Evolutionary conservation across 2,113 vertebrate species (phyloP).

Genomic region (Colinus virginianus): DNA sequence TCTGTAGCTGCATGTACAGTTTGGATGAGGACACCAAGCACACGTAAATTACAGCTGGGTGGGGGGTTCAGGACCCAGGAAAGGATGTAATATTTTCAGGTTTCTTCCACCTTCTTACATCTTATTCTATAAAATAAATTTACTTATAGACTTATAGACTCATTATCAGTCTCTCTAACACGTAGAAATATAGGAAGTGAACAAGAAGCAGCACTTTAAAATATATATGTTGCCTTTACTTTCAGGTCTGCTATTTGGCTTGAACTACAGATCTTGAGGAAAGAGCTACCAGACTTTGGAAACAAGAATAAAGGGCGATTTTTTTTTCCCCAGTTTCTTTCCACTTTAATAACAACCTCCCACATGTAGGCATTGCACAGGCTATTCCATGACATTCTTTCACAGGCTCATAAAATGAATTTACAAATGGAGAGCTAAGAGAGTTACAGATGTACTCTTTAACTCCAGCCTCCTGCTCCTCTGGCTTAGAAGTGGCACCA

Average conservation of each 20-base stretch:
- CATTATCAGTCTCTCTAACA: neutral
- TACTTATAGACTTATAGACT: neutral
- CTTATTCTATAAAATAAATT: conserved; percentile 15
- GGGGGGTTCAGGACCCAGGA: neutral
- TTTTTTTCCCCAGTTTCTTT: neutral
- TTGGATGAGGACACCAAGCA: neutral
- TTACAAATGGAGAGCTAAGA: neutral
- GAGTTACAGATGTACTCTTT: neutral
- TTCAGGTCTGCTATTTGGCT: neutral
- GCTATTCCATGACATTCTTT: neutral
- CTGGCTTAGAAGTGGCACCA: neutral
- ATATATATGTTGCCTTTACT: neutral
- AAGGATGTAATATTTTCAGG: neutral
- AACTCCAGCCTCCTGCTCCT: neutral
- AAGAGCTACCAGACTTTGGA: neutral
- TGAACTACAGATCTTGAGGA: neutral
- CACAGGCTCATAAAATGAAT: neutral
- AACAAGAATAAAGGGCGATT: neutral
- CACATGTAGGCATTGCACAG: neutral
- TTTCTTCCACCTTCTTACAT: neutral
- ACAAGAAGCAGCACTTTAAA: neutral
- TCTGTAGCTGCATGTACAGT: neutral
- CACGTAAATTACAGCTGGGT: neutral
- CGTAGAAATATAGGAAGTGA: neutral
- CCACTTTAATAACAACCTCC: neutral